These are phyloP conservation scores for Melolontha melolontha DNA, from an alignment of 2,888 invertebrate genomes.

Conservation along the genomic window DNA sequence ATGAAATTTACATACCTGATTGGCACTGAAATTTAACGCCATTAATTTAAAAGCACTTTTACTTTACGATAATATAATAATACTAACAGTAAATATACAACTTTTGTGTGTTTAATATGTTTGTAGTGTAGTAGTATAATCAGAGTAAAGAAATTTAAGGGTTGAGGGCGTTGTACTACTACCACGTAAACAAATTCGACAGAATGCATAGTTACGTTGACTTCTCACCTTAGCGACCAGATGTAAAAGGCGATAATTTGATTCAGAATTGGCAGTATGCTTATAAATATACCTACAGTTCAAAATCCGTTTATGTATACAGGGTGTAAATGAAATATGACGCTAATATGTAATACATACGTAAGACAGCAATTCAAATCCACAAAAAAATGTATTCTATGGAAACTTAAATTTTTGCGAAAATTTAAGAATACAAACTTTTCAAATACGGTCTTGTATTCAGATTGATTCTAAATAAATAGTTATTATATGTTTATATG, in stretches of 20 bases:
- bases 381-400: too few relatives aligned
- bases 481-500: too few relatives aligned
- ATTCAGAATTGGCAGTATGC: neutral
- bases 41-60: constrained; percentile 34
- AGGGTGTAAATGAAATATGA: too few relatives aligned
- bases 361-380: too few relatives aligned
- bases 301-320: too few relatives aligned
- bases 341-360: too few relatives aligned
- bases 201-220: constrained; percentile 32
- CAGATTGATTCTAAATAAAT: too few relatives aligned
- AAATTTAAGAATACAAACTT: too few relatives aligned
- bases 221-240: constrained; percentile 33
- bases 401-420: too few relatives aligned
- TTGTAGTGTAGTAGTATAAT: neutral
- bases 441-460: too few relatives aligned
- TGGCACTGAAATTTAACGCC: constrained; percentile 51
- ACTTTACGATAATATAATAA: neutral
- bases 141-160: constrained; percentile 17
- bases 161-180: constrained; percentile 32
- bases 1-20: constrained; percentile 48
- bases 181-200: constrained; percentile 22
- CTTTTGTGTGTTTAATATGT: neutral
- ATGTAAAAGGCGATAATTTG: neutral
- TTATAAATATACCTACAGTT: too few relatives aligned
- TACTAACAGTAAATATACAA: neutral